These are phyloP conservation scores for Cassiopea xamachana DNA, from an alignment of 30 jellyfish, hydroid and myxozoan genomes.

Conservation along the genomic window DNA sequence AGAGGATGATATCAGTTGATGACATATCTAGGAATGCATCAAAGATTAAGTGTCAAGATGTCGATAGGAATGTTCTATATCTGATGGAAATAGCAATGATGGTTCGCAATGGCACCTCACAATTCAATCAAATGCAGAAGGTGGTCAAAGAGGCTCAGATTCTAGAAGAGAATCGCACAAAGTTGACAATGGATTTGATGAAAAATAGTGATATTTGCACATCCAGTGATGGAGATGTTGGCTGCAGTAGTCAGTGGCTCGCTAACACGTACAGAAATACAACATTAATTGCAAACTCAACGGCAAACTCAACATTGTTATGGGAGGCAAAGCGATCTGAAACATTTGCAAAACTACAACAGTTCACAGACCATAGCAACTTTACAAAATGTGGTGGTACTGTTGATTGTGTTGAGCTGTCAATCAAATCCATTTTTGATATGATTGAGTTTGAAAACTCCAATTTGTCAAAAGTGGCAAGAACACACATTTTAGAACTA, in stretches of 20 bases:
- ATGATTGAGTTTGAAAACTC: constrained; percentile 38
- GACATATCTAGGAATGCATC: constrained; percentile 35
- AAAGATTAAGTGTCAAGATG: constrained; percentile 9
- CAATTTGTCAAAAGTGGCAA: constrained; percentile 16
- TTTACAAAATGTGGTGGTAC: constrained; percentile 50
- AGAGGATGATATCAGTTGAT: not conserved
- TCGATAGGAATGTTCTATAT: constrained; percentile 19
- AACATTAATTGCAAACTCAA: not conserved
- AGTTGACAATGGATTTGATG: not conserved
- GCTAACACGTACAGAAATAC: constrained; percentile 1
- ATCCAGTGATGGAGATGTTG: not conserved
- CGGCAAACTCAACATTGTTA: not conserved
- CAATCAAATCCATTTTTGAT: constrained; percentile 23
- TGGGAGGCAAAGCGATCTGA: constrained; percentile 51
- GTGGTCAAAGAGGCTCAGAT: constrained; percentile 26
- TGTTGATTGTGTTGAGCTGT: constrained; percentile 47
- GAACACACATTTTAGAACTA: constrained; percentile 33
- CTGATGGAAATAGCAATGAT: constrained; percentile 6
- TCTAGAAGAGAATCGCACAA: constrained; percentile 13
- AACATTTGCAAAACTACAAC: constrained; percentile 24
- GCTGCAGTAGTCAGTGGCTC: constrained; percentile 47
- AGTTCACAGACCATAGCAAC: constrained; percentile 25
- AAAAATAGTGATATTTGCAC: not conserved
- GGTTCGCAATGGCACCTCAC: not conserved
- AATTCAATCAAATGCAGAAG: not conserved